Conservation (phyloP, 2,113 vertebrate genomes). For the Sylvietta virens region DNA sequence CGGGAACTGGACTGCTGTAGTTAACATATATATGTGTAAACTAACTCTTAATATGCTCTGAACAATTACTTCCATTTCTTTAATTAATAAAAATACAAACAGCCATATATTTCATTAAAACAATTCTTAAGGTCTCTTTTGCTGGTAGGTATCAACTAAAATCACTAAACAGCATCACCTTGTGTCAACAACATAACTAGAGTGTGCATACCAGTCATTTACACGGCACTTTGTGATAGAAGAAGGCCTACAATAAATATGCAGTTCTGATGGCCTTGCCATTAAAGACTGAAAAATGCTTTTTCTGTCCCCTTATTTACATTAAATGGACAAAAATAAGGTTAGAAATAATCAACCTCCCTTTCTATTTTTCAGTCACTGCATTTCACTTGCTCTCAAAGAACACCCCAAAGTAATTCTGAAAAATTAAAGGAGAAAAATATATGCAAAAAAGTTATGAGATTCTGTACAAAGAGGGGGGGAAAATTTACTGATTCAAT, state of each 20-base stretch:
- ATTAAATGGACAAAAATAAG: neutral
- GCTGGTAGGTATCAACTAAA: neutral
- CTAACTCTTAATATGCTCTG: neutral
- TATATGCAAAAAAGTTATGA: neutral
- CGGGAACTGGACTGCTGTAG: neutral
- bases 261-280: neutral
- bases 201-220: neutral
- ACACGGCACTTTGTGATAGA: neutral
- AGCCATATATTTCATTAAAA: neutral
- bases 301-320: neutral
- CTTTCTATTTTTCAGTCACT: neutral
- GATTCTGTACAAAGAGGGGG: neutral
- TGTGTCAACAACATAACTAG: neutral
- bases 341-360: neutral
- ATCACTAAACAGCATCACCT: neutral
- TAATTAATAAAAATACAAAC: neutral
- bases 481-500: rapidly evolving
- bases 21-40: neutral
- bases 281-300: neutral
- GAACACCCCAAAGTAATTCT: neutral
- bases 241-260: neutral
- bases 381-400: neutral
- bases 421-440: neutral
- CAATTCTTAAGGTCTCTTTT: neutral
- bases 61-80: neutral